These are phyloP conservation scores for Dasysyrphus albostriatus DNA, from an alignment of 2,888 invertebrate species.

Conservation along the genomic window DNA sequence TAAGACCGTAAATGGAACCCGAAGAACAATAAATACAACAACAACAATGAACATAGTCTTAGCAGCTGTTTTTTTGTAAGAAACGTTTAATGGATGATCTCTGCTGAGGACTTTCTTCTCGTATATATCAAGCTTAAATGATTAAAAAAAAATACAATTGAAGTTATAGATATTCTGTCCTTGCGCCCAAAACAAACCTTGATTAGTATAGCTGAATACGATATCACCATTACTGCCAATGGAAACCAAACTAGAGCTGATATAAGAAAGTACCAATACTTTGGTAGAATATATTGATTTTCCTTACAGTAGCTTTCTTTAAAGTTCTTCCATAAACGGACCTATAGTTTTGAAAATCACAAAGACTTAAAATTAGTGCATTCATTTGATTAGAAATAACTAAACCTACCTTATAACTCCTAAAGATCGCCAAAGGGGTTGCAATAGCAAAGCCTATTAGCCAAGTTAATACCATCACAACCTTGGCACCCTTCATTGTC, in stretches of 20 bases:
- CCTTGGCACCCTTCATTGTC: conserved; percentile 87
- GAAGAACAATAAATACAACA: conserved; percentile 87
- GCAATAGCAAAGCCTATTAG: conserved; percentile 87
- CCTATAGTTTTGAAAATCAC: conserved; percentile 82
- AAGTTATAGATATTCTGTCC: not conserved
- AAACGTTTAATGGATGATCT: conserved; percentile 87
- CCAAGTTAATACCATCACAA: conserved; percentile 89
- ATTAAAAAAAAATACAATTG: not conserved
- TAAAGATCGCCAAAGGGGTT: conserved; percentile 87
- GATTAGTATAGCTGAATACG: conserved; percentile 89
- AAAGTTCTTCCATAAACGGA: conserved; percentile 90
- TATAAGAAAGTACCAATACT: conserved; percentile 92
- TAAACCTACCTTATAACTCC: conserved; percentile 86
- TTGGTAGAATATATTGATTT: conserved; percentile 86
- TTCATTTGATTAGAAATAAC: not conserved
- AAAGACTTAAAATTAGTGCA: not conserved
- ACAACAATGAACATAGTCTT: conserved; percentile 89
- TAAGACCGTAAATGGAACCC: conserved; percentile 90
- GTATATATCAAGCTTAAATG: conserved; percentile 87
- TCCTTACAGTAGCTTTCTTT: conserved; percentile 91
- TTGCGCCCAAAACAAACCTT: conserved; percentile 84
- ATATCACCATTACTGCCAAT: conserved; percentile 89
- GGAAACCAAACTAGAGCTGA: conserved; percentile 92
- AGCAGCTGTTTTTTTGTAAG: conserved; percentile 88
- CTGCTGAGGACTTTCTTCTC: conserved; percentile 87